These are phyloP conservation scores for Thripadectes ignobilis DNA, from an alignment of 2,797 vertebrate species.

Conservation along the genomic window DNA sequence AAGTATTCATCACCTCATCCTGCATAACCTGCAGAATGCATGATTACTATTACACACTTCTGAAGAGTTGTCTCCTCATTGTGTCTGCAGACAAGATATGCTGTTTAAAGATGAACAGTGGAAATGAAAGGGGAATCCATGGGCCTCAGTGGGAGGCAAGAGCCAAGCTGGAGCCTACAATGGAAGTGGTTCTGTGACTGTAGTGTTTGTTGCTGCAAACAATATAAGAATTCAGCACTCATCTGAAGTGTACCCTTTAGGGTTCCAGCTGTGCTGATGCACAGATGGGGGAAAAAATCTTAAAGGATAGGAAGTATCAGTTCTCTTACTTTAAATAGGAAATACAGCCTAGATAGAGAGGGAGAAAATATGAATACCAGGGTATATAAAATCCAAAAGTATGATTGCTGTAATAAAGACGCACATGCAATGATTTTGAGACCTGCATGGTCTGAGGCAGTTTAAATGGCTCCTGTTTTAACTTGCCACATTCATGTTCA, in stretches of 20 bases:
- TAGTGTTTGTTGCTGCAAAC: constrained; percentile 23
- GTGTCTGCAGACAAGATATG: background rate
- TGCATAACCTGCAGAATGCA: background rate
- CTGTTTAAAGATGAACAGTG: background rate
- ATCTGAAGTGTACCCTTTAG: constrained; percentile 2
- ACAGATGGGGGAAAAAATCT: background rate
- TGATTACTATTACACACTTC: background rate
- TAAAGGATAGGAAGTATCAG: background rate
- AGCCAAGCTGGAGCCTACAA: background rate
- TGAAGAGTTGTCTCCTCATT: background rate
- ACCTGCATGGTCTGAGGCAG: rapidly evolving
- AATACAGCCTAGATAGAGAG: background rate
- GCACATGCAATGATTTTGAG: background rate
- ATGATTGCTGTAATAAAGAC: background rate
- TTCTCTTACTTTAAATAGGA: background rate
- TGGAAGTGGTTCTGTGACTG: background rate
- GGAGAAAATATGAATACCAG: background rate
- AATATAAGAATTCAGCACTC: background rate
- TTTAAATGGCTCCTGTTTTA: background rate
- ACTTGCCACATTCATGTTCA: background rate
- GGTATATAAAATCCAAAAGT: background rate
- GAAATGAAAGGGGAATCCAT: background rate
- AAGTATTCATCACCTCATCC: background rate
- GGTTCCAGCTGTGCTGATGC: background rate
- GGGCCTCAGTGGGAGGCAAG: background rate